Evolutionary conservation across 2,888 invertebrate species (phyloP), one percentile per base, ranked within the genome.

Genomic region (Dicyrtoma fusca): DNA sequence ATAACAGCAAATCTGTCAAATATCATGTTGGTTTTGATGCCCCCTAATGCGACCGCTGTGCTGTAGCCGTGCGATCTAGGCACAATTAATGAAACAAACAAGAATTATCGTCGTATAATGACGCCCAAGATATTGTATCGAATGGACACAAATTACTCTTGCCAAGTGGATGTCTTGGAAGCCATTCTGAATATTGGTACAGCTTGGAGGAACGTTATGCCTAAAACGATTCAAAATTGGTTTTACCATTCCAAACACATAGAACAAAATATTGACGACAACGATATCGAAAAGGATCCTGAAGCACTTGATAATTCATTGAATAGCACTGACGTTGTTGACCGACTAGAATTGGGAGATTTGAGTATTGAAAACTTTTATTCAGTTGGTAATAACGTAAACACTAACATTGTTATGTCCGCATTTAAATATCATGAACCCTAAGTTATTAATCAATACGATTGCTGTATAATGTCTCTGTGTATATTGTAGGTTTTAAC

Each of bases 31-130:
- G 19, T 64, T 2, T 64, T 49, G 14, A 23, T 64, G 4, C 64
- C 64, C 6, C 47, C 47, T 6, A 64, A 64, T 25, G 47, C 19
- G 17, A 64, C 64, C 4, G 47, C 47, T 1, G 23, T 21, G 13
- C 17, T 64, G 13, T 26, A 64, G 25, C 49, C 47, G 13, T n/a
- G 47, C 1, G 64, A 64, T 49, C 64, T 49, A n/a, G 64, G 64
- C 21, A 64, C 49, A 11, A 64, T 64, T 11, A 64, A 64, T 19
- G 64, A 64, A 25, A 44, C 44, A 1, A 64, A 64, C 19, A 64
- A 49, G 26, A 10, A 47, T 21, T 64, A 64, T 44, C 21, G 49
- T 5, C 13, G 47, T 2, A 13, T 17, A 14, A 23, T 64, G 17
- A 26, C 49, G 2, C 21, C 21, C 1, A 64, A 49, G 21, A 19